These are phyloP conservation scores for Melierax canorus DNA, from an alignment of 2,113 vertebrate species.

Conservation along the genomic window DNA sequence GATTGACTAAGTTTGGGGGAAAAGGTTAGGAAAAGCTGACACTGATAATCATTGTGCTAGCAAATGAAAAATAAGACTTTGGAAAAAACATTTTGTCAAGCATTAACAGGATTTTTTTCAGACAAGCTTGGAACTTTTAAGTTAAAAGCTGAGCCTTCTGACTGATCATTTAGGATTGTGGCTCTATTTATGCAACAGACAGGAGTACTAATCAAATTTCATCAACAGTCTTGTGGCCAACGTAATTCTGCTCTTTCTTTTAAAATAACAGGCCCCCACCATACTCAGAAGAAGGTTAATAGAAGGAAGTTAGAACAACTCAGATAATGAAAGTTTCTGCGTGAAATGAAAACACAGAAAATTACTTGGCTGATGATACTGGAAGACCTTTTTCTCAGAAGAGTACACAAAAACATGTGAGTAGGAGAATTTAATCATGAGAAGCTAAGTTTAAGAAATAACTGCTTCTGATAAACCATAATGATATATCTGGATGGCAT, in stretches of 20 bases:
- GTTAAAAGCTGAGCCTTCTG: background rate
- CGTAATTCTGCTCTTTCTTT: background rate
- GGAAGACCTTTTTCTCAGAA: background rate
- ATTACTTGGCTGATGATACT: background rate
- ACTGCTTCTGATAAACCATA: background rate
- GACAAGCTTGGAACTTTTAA: background rate
- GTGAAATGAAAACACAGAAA: background rate
- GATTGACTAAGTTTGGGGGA: background rate
- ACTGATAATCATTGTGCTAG: background rate
- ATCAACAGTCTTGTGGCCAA: background rate
- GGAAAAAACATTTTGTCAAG: background rate
- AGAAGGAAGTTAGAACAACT: background rate
- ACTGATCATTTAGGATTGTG: background rate
- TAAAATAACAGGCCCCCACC: background rate
- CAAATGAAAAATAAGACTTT: background rate
- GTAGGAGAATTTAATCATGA: background rate
- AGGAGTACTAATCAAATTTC: background rate
- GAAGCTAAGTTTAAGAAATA: background rate
- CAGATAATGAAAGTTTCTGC: background rate
- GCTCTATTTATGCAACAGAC: slow-evolving; percentile 21
- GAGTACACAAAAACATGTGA: background rate
- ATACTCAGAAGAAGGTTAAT: background rate
- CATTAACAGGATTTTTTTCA: background rate
- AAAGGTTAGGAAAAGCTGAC: background rate
- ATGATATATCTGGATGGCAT: background rate